Base-by-base conservation (phyloP, 2,888 invertebrate genomes). In the Deladenus siricidicola region DNA sequence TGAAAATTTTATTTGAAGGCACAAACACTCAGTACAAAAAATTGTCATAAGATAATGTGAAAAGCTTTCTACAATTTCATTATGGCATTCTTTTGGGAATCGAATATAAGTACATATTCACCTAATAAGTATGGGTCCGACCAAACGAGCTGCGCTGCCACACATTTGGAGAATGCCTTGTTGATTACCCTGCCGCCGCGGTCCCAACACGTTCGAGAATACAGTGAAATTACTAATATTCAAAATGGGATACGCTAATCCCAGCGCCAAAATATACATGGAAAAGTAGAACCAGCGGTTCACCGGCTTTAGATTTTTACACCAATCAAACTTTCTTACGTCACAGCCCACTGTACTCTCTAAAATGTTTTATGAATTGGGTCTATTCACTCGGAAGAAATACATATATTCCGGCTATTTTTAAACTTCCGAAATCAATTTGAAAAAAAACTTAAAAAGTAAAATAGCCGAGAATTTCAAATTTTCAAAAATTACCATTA, bases 231-330 rank as follows among this genome's bases (percentile, higher is more conserved):
- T 53, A 63, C 80, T 76, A 8, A 81, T 78, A 61, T 79, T 80
- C 59, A 79, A 74, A 19, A 74, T 67, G 0, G 80, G 79, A 61
- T 80, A 81, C 0, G 80, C 79, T 17, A 66, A 45, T 4, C 67
- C 67, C 44, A 58, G 55, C 21, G 42, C 49, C 10, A 65, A 6
- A n/a, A 58, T 44, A 47, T 62, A 65, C 30, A 45, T 29, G 26
- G 39, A 49, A 47, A 54, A 66, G 60, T 61, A 65, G 21, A 65
- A n/a, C 56, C 59, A 59, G 28, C 66, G 56, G 43, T 65, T 65
- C 34, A 66, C 60, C 42, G 65, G 65, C 4, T 39, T 26, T 4
- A 66, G 30, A 4, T 29, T 19, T 8, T 56, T 50, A 53, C 65
- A 65, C 65, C 65, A 65, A 24, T 17, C 26, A 39, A 65, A 60